These are phyloP conservation scores for Glossophaga mutica DNA, from an alignment of 2,797 vertebrate species.

Conservation along the genomic window DNA sequence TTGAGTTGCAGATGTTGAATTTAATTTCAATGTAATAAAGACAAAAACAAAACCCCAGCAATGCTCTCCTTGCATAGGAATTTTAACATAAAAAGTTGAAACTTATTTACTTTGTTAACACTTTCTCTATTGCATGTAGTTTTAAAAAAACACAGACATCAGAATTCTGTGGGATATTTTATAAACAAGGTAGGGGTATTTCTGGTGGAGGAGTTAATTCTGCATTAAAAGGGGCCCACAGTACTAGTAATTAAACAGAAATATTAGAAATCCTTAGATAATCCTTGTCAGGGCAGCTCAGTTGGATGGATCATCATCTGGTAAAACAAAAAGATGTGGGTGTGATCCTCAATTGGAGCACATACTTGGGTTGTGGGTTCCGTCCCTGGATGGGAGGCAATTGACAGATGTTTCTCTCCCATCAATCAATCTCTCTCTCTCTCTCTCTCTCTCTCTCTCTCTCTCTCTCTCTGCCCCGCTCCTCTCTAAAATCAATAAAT, in stretches of 20 bases:
- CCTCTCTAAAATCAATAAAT: too few relatives aligned
- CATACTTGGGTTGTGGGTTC: not conserved
- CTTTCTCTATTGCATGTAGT: not conserved
- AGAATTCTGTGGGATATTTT: constrained; percentile 1
- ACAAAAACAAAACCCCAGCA: not conserved
- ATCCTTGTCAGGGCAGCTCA: not conserved
- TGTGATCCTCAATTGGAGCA: not conserved
- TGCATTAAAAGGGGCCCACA: not conserved
- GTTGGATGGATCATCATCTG: not conserved
- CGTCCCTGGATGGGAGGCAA: not conserved
- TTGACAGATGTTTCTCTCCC: too few relatives aligned
- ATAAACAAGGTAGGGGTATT: constrained; percentile 17
- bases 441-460: too few relatives aligned
- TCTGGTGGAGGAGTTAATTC: not conserved
- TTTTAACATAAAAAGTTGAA: constrained; percentile 11
- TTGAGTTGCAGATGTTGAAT: not conserved
- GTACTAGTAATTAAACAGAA: not conserved
- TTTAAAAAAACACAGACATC: not conserved
- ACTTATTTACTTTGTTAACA: not conserved
- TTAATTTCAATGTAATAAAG: constrained; percentile 5
- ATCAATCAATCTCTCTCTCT: too few relatives aligned
- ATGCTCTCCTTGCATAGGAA: not conserved
- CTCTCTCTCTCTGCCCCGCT: too few relatives aligned
- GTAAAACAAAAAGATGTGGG: not conserved
- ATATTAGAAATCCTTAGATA: not conserved